Conservation (phyloP, 2,888 invertebrate species). For the Hydropsyche betteni region DNA sequence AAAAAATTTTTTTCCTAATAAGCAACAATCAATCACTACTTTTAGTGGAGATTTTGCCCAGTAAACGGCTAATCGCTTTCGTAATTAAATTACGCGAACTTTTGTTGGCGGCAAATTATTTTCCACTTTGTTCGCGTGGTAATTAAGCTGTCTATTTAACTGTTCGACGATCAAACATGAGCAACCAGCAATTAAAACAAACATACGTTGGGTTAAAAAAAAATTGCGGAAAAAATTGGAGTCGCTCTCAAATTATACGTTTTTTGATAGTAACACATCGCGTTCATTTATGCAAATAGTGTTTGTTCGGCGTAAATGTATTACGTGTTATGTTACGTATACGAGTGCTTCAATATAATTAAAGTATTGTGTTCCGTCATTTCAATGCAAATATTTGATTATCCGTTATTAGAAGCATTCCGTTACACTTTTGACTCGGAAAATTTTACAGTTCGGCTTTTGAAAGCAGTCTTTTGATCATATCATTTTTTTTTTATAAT, state of each 20-base stretch:
- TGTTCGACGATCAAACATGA: constrained; percentile 3
- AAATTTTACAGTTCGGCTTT: too few species aligned
- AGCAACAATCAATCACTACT: constrained; percentile 1
- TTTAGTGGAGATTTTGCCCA: not conserved
- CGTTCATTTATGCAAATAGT: too few species aligned
- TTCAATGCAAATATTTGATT: too few species aligned
- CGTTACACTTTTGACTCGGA: too few species aligned
- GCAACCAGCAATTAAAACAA: constrained; percentile 1
- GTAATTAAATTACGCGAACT: constrained; percentile 26
- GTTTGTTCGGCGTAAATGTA: too few species aligned
- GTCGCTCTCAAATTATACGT: not conserved
- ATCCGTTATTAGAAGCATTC: too few species aligned
- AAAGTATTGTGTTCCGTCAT: too few species aligned
- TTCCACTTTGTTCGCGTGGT: constrained; percentile 13
- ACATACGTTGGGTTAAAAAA: not conserved
- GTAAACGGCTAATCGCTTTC: constrained; percentile 12
- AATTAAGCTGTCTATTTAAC: constrained; percentile 28
- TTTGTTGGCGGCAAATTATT: constrained; percentile 25
- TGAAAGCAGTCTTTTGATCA: too few species aligned
- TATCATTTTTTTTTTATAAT: too few species aligned
- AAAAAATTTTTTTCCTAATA: too few species aligned
- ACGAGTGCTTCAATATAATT: too few species aligned
- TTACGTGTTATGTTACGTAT: too few species aligned
- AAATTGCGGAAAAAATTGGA: not conserved
- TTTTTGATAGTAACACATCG: not conserved